Conservation (phyloP, 37 sponge, comb jelly and placozoan genomes). For the Mnemiopsis leidyi region DNA sequence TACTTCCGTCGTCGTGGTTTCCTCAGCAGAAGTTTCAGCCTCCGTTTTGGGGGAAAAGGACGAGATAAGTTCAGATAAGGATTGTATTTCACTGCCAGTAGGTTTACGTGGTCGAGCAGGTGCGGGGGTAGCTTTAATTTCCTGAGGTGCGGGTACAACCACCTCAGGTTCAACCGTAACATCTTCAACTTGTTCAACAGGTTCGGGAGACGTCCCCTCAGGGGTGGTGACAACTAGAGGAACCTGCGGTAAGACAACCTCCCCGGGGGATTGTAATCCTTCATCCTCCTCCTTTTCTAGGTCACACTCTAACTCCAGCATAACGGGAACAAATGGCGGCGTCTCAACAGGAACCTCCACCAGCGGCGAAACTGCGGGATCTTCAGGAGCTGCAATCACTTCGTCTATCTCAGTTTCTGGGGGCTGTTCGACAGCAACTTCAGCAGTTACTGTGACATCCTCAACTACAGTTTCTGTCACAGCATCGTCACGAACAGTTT, state of each 20-base stretch:
- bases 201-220: not conserved
- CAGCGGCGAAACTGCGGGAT: not conserved
- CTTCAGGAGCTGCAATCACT: not conserved
- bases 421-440: not conserved
- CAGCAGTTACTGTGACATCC: not conserved
- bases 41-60: constrained; percentile 59
- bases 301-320: not conserved
- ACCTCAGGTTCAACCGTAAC: not conserved
- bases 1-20: not conserved
- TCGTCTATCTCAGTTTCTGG: not conserved
- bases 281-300: not conserved
- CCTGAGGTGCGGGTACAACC: too few species aligned
- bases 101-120: not conserved
- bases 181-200: not conserved
- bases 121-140: too few species aligned
- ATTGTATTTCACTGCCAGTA: not conserved
- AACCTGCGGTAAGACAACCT: not conserved
- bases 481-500: not conserved
- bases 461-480: not conserved
- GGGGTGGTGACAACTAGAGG: not conserved
- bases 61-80: constrained; percentile 33
- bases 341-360: not conserved
- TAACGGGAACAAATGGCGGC: not conserved
- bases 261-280: not conserved
- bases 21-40: constrained; percentile 30